Percentiles rank a stretch among this genome's conserved stretches.
phyloP scores from a whole-genome alignment of 2,888 invertebrate genomes.

The Trissoscelio sp. region DNA sequence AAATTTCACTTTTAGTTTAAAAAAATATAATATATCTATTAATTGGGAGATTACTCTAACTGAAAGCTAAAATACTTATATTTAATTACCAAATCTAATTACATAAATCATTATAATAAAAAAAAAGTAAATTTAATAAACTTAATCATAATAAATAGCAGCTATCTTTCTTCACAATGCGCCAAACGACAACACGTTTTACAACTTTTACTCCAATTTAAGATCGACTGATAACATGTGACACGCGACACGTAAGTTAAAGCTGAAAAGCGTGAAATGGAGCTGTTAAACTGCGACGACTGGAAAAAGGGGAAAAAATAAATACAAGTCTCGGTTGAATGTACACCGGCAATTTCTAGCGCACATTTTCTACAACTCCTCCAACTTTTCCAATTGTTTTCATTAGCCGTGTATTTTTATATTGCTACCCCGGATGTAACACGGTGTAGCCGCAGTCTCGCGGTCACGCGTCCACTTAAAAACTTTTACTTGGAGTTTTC shows the following conservation, averaged over 20 bases:
- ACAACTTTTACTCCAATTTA: slow-evolving; percentile 46
- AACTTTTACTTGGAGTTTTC: slow-evolving; percentile 16
- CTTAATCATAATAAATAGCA: not conserved
- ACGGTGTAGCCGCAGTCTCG: not conserved
- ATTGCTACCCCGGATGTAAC: slow-evolving; percentile 3
- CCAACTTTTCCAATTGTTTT: slow-evolving; percentile 1
- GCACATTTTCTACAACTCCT: slow-evolving; percentile 13
- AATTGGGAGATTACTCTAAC: no score
- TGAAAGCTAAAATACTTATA: not conserved
- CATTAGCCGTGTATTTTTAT: not conserved
- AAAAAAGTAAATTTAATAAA: not conserved
- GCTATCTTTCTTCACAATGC: not conserved
- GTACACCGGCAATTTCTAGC: slow-evolving; percentile 27
- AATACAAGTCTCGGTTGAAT: slow-evolving; percentile 5
- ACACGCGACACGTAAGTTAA: slow-evolving; percentile 47
- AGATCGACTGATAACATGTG: slow-evolving; percentile 34
- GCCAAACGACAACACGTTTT: slow-evolving; percentile 35
- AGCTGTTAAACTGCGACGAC: not conserved
- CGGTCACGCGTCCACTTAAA: not conserved
- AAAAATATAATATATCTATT: no score
- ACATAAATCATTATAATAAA: not conserved
- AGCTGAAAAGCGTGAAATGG: slow-evolving; percentile 47
- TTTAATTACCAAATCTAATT: not conserved
- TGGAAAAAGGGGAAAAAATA: slow-evolving; percentile 9
- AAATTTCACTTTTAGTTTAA: no score